Evolutionary conservation across 2,888 invertebrate species (phyloP).

Genomic region (Philonicus albiceps): DNA sequence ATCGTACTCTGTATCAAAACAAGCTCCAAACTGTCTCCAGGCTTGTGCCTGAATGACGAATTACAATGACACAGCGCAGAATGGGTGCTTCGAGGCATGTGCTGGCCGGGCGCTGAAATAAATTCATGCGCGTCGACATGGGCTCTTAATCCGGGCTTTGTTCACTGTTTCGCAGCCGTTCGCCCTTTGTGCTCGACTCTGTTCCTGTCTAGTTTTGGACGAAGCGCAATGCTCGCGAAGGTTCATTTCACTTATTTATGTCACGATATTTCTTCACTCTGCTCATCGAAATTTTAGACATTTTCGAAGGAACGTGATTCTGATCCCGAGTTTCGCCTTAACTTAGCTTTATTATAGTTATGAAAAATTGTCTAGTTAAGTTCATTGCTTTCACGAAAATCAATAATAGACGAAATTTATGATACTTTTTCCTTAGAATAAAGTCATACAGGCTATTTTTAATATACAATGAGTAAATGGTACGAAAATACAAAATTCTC

Average conservation of each 20-base stretch:
- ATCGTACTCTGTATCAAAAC: background rate
- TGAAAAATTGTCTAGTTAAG: background rate
- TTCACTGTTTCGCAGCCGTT: constrained; percentile 29
- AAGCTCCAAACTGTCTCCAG: background rate
- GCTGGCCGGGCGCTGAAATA: background rate
- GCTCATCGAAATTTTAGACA: background rate
- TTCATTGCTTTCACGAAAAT: background rate
- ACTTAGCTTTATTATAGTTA: background rate
- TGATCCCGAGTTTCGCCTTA: background rate
- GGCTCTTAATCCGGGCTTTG: constrained; percentile 15
- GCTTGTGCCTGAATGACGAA: background rate
- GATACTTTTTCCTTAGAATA: no score
- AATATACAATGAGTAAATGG: no score
- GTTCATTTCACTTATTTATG: constrained; percentile 10
- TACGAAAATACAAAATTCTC: no score
- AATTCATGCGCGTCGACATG: background rate
- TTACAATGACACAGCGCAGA: background rate
- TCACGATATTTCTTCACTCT: background rate
- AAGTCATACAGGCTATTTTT: no score
- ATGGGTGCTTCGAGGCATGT: background rate
- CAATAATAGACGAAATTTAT: background rate
- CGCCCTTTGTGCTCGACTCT: constrained; percentile 2
- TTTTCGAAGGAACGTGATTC: background rate
- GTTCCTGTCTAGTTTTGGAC: background rate
- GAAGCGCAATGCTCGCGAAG: background rate